phyloP scores from a whole-genome alignment of 2,113 vertebrate genomes.

The Pangasianodon hypophthalmus region DNA sequence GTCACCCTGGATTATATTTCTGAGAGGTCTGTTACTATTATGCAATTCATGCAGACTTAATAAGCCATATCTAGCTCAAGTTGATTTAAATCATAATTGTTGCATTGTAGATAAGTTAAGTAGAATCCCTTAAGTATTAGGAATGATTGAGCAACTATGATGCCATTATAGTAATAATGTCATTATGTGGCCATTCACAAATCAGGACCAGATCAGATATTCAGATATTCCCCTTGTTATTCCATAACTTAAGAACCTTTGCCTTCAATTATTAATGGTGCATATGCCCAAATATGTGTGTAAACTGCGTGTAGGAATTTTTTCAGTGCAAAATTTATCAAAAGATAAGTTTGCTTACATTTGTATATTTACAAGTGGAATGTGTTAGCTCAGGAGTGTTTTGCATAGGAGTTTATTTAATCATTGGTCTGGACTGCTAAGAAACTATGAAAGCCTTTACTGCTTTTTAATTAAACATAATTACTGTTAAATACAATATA shows the following conservation, averaged over 20 bases:
- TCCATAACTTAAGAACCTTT: neutral
- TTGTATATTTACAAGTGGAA: neutral
- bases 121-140: neutral
- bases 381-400: neutral
- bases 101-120: neutral
- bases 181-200: neutral
- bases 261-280: neutral
- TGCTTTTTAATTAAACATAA: neutral
- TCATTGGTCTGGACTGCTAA: neutral
- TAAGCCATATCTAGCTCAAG: neutral
- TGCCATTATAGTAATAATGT: constrained; percentile 3
- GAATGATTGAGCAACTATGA: neutral
- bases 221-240: neutral
- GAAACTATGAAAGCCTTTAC: neutral
- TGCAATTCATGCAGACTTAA: neutral
- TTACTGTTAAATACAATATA: neutral
- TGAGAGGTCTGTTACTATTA: neutral
- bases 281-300: neutral
- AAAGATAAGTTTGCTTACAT: neutral
- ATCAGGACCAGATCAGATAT: constrained; percentile 8
- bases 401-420: neutral
- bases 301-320: neutral
- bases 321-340: neutral
- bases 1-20: neutral
- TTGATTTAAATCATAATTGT: neutral